Evolutionary conservation across 2,888 invertebrate genomes (phyloP), one percentile per base, ranked within the genome.

Genomic region (Cephus spinipes): DNA sequence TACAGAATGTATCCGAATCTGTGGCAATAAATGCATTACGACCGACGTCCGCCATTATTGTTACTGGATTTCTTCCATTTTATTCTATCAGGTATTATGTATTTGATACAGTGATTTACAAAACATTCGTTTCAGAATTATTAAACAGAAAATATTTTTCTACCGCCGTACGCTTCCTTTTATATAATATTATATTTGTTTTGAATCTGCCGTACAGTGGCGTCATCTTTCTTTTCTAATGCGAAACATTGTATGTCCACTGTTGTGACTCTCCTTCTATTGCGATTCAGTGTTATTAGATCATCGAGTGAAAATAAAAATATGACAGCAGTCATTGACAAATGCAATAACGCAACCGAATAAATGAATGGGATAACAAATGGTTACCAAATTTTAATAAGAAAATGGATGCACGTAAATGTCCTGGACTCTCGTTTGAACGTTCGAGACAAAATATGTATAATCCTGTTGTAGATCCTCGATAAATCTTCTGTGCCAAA

Each of bases 401-500:
- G 55, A 55, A 23, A 55, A 55, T 55, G 55, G 23, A 55, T 55
- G 55, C 23, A 55, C 9, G 23, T 23, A 55, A 55, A 23, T 23
- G 55, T 15, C 55, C 55, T 55, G 23, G 23, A 23, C 55, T 55
- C 9, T 55, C 23, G 55, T 23, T 55, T 55, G 9, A 55, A 55
- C 3, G 6, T 55, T 55, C 23, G 55, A 23, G 55, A 55, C 55
- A 55, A 55, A 55, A 55, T 55, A 55, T 55, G 23, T 55, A 55
- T 55, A 55, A 55, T 55, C 0, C 55, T 55, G 23, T 79, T 89
- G 33, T 83, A 95, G 95, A 92, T 95, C 95, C 90, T 92, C 94
- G 12, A 89, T 95, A 80, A 95, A 95, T 90, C 92, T 95, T 82
- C 92, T 93, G 68, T 93, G 93, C 83, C 89, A 86, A 77, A 69